Base-by-base conservation (phyloP, 2,113 vertebrate genomes). In the Mobula birostris region DNA sequence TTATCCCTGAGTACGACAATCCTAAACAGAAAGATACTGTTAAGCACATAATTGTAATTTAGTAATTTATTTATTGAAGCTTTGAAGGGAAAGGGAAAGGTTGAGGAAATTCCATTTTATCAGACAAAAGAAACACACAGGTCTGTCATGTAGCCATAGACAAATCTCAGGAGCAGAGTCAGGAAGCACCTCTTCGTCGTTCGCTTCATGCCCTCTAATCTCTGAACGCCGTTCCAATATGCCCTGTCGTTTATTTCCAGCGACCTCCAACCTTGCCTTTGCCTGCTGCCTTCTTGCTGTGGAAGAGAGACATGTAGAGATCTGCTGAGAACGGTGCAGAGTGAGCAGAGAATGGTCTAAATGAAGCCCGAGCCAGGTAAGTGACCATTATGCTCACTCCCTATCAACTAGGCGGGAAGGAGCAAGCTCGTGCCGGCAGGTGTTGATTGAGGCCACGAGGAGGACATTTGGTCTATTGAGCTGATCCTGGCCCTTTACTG, bases 241-340 rank as follows among this genome's bases (percentile, higher is more conserved):
- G 21, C 77, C 61, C 58, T 66, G 32, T 0, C 0, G 40, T 94
- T 96, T 95, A 97, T 95, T 97, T 97, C 96, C 96, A 97, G 95
- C 96, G 96, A 29, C 96, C 96, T 94, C 96, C 96, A 1, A 97
- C 95, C 0, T 96, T 95, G 40, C 96, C 96, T 94, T 97, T 97
- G 32, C 96, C 96, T 0, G 96, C 96, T 36, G 96, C 96, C 94
- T 97, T 97, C 87, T 96, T 96, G 95, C 96, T 97, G 94, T 83
- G 4, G 48, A 29, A 80, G 36, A 56, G 74, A 93, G 36, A 24
- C 21, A 92, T 0, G 17, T 9, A 48, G 5, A 66, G 29, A 48
- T 5, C 9, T 36, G 68, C 68, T 72, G 90, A 40, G 66, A 21
- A 15, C 63, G 2, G 58, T 6, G 12, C 15, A 88, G 61, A 17